These are phyloP conservation scores for Aldrovandia affinis DNA, from an alignment of 2,797 vertebrate genomes.

Conservation along the genomic window DNA sequence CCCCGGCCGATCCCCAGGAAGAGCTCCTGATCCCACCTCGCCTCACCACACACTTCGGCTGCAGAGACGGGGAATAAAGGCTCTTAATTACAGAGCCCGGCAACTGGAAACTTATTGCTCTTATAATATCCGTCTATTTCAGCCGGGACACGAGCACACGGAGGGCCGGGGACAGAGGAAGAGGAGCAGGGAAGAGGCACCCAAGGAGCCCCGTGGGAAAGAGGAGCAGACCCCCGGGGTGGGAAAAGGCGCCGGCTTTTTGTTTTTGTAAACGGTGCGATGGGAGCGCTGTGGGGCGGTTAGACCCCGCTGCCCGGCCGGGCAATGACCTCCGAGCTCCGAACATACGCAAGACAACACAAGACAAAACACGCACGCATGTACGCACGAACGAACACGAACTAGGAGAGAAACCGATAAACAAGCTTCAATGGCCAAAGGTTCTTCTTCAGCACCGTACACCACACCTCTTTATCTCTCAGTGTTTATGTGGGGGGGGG, in stretches of 20 bases:
- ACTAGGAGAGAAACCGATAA: neutral
- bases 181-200: too few species aligned
- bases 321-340: neutral
- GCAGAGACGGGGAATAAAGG: constrained; percentile 7
- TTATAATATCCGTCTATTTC: constrained; percentile 54
- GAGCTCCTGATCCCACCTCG: constrained; percentile 31
- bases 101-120: constrained; percentile 52
- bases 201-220: constrained; percentile 33
- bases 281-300: neutral
- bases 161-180: too few species aligned
- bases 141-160: constrained; percentile 44
- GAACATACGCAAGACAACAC: neutral
- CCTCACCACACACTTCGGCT: constrained; percentile 42
- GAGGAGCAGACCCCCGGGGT: constrained; percentile 6
- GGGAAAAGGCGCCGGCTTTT: too few species aligned
- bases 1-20: constrained; percentile 25
- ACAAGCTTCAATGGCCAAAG: neutral
- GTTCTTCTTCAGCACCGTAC: neutral
- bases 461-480: neutral
- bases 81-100: constrained; percentile 61
- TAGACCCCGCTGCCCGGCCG: neutral
- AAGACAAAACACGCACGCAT: neutral
- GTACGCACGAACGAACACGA: too few species aligned
- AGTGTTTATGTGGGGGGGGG: neutral
- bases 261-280: neutral